Evolutionary conservation across 2,888 invertebrate genomes (phyloP), one percentile per base, ranked within the genome.

Genomic region (Bellardia pandia): DNA sequence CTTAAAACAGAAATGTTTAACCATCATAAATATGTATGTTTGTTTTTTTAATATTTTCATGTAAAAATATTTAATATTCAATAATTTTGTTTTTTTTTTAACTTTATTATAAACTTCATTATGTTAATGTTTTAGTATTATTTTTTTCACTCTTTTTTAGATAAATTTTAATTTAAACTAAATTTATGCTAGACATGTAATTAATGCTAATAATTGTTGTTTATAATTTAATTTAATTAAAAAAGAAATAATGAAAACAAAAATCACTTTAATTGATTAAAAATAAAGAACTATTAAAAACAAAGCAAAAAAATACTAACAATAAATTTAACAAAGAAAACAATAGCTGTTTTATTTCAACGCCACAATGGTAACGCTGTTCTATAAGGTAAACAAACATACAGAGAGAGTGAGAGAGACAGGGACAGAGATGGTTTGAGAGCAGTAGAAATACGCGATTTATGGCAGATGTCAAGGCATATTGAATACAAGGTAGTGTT

Each of bases 151-250:
- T 37, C 14, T 82, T 79, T 84, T 86, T 78, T 84, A 88, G 86
- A 83, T 75, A 81, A 88, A 81, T 75, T 88, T 88, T 85, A 77
- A 71, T 78, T 85, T 85, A 75, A 84, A 86, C 42, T 80, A 83
- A 86, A 86, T 83, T 83, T 84, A 84, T 84, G 71, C 72, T 80
- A 84, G 84, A 80, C 79, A 37, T 86, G 80, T 86, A 85, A 84
- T 85, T 80, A 80, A 74, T 16, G 74, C 72, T 82, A 83, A 91
- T 92, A 92, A 91, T 91, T 92, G 92, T 92, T 92, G 92, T 88
- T 87, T 83, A 76, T 86, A 90, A 89, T 89, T 90, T 86, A 90
- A 89, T 89, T 90, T 89, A 90, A 90, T 84, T 88, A 88, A 89
- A 88, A 75, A 88, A 75, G 37, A 86, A 84, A 71, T 79, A 75